A percentile compares a stretch with the other conserved stretches of the same genome.
Evolutionary conservation across 2,797 vertebrate genomes (phyloP).

Genomic region (Anomalospiza imberbis): DNA sequence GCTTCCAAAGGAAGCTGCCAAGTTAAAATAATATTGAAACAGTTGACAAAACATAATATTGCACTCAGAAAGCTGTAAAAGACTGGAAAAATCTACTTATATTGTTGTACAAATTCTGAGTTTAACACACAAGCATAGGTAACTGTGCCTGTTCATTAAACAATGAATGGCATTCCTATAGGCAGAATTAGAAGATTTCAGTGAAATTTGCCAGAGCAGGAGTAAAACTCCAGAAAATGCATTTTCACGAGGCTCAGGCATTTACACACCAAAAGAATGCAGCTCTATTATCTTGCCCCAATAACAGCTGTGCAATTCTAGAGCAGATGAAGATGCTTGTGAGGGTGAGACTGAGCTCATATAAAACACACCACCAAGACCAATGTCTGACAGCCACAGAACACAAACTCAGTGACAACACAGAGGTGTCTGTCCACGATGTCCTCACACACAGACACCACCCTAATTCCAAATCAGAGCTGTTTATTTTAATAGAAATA

Average conservation of each 20-base stretch:
- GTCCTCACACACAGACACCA: not conserved
- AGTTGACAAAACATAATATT: not conserved
- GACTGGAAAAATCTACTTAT: not conserved
- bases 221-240: not conserved
- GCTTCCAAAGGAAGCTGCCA: not conserved
- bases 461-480: not conserved
- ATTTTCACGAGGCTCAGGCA: not conserved
- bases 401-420: not conserved
- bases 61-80: not conserved
- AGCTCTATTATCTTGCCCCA: not conserved
- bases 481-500: not conserved
- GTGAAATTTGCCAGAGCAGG: not conserved
- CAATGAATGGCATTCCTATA: not conserved
- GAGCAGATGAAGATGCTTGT: not conserved
- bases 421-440: fast-evolving
- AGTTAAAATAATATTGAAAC: conserved; percentile 13
- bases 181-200: not conserved
- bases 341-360: not conserved
- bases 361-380: not conserved
- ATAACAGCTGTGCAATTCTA: not conserved
- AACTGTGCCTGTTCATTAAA: not conserved
- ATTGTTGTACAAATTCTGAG: not conserved
- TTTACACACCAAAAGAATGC: not conserved
- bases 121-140: not conserved
- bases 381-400: not conserved